phyloP scores from a whole-genome alignment of 2,113 vertebrate genomes.

The Elaphurus davidianus region DNA sequence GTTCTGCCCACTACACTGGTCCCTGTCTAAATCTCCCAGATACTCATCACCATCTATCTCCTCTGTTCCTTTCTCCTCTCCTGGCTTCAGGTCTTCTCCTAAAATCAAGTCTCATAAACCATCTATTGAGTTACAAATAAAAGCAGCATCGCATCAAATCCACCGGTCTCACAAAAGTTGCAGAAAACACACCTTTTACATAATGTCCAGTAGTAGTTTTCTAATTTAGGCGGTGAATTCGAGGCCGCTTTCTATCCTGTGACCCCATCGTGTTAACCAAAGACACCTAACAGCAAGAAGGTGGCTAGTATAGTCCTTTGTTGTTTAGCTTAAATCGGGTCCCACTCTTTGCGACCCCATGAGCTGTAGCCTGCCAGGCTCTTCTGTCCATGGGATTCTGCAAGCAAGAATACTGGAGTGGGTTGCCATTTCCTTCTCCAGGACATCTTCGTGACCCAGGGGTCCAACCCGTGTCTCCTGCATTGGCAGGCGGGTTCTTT shows the following conservation, averaged over 20 bases:
- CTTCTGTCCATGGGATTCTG: background rate
- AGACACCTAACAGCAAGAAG: background rate
- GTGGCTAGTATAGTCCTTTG: background rate
- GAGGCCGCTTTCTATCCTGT: background rate
- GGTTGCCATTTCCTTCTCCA: background rate
- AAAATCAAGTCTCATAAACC: background rate
- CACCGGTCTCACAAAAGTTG: background rate
- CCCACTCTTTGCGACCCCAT: background rate
- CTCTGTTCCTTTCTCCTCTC: background rate
- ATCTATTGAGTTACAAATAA: background rate
- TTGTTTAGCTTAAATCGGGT: background rate
- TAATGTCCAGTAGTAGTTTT: background rate
- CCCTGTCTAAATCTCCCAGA: background rate
- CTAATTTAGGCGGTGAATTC: background rate
- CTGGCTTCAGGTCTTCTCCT: background rate
- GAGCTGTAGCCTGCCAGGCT: background rate
- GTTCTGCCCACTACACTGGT: background rate
- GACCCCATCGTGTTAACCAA: background rate
- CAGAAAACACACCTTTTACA: background rate
- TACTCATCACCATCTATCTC: too few species aligned
- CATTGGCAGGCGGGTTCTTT: background rate
- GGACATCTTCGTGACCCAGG: background rate
- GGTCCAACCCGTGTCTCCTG: background rate
- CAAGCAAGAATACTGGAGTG: background rate
- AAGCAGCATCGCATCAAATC: background rate